These are phyloP conservation scores for Thalpophila matura DNA, from an alignment of 2,888 invertebrate species.

Conservation along the genomic window DNA sequence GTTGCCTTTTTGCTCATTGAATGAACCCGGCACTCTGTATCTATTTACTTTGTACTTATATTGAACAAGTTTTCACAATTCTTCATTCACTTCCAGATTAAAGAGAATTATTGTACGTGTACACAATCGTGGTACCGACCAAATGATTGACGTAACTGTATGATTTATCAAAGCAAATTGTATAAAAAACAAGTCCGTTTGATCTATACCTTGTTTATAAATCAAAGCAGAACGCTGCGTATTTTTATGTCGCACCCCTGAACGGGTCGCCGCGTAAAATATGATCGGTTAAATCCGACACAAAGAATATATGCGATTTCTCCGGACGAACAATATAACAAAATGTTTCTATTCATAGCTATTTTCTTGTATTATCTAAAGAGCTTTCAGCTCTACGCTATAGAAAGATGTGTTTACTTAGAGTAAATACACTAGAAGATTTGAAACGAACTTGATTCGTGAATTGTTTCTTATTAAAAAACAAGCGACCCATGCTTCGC, in stretches of 20 bases:
- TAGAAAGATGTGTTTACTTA: slow-evolving; percentile 12
- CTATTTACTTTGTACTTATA: no score
- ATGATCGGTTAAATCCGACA: slow-evolving; percentile 77
- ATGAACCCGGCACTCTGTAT: no score
- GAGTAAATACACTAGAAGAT: slow-evolving; percentile 12
- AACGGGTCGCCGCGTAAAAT: slow-evolving; percentile 73
- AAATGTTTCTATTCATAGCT: slow-evolving; percentile 63
- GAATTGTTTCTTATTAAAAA: neutral
- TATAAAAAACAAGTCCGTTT: slow-evolving; percentile 70
- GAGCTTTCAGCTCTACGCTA: slow-evolving; percentile 32
- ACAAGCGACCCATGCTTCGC: no score
- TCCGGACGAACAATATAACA: slow-evolving; percentile 70
- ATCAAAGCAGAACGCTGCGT: slow-evolving; percentile 71
- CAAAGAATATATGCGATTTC: slow-evolving; percentile 72
- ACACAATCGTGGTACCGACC: slow-evolving; percentile 5
- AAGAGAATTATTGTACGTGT: neutral
- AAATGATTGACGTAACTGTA: slow-evolving; percentile 49
- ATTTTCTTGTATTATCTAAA: slow-evolving; percentile 46
- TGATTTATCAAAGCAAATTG: slow-evolving; percentile 68
- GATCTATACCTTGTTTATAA: slow-evolving; percentile 74
- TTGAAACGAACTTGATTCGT: slow-evolving; percentile 4
- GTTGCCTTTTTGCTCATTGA: no score
- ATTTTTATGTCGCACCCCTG: slow-evolving; percentile 75
- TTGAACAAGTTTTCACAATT: no score
- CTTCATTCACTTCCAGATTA: neutral